Evolutionary conservation across 1,140 invertebrate species (phyloP), one percentile per base, ranked within the genome.

Genomic region (Metopolophium dirhodum): DNA sequence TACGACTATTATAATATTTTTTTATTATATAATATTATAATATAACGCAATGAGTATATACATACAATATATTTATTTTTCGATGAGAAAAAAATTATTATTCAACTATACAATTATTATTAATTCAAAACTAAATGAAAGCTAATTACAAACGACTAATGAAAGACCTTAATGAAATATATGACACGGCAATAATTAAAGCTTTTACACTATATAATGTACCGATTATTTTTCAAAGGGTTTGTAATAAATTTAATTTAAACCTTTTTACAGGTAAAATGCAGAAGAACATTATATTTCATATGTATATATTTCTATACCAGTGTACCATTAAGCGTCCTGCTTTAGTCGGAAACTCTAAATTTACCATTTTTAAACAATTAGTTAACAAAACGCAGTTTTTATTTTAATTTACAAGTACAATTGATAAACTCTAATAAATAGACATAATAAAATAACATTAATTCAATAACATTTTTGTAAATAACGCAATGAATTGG

Each of bases 101-200:
- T 87, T 87, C 45, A 26, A 87, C 86, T 26, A 87, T 7, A 22
- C 47, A n/a, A 49, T 86, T 86, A 86, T 86, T 86, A 86, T 86
- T 45, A 86, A 86, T 86, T 86, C 41, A 86, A 86, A 45, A 86
- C 45, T 86, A 86, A 35, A 47, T 86, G 41, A 49, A 87, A 49
- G 45, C 26, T 87, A 87, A 87, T 87, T 87, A 87, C 20, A 87
- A 87, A 49, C 30, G 86, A 37, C 87, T 54, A 88, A 88, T 35
- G 86, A 49, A 88, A 88, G 86, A 35, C 86, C 7, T 88, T 30
- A 88, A 88, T n/a, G 86, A 88, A 88, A 88, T 88, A 88, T 35
- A 54, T 23, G 87, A 88, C 49, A 54, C 49, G 87, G 49, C 7
- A 54, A 88, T 88, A 88, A 88, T 88, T 54, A 54, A 54, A 88